Percentiles rank a stretch among this genome's conserved stretches.
phyloP scores from a whole-genome alignment of 2,113 vertebrate species.

The Pongo pygmaeus region DNA sequence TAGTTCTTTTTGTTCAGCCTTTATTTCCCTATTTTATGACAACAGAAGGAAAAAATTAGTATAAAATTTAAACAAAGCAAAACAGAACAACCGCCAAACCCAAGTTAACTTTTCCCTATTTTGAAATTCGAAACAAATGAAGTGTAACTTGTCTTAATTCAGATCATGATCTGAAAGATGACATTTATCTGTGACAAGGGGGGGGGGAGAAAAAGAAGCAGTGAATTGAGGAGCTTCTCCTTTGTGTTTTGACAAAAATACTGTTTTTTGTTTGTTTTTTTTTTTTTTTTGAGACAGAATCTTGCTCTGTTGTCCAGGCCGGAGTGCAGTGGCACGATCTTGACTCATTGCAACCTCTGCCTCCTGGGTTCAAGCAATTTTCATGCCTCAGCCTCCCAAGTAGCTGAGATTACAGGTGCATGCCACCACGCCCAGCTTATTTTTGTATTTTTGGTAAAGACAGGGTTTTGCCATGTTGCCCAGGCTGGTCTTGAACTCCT shows the following conservation, averaged over 20 bases:
- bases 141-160: neutral
- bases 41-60: neutral
- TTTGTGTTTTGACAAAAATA: neutral
- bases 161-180: neutral
- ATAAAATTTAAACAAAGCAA: constrained; percentile 29
- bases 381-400: neutral
- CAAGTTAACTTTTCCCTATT: neutral
- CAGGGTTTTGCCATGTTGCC: neutral
- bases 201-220: neutral
- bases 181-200: neutral
- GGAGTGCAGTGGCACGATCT: neutral
- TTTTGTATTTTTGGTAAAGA: neutral
- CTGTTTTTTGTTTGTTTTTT: no score
- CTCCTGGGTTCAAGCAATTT: neutral
- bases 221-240: neutral
- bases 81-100: neutral
- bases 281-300: neutral
- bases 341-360: neutral
- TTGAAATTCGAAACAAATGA: neutral
- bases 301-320: neutral
- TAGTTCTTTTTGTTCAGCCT: neutral
- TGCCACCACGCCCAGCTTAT: neutral
- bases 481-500: neutral
- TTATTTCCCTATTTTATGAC: neutral
- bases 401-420: neutral